Evolutionary conservation across 2,797 vertebrate genomes (phyloP).

Genomic region (Poeciliopsis presidionis): DNA sequence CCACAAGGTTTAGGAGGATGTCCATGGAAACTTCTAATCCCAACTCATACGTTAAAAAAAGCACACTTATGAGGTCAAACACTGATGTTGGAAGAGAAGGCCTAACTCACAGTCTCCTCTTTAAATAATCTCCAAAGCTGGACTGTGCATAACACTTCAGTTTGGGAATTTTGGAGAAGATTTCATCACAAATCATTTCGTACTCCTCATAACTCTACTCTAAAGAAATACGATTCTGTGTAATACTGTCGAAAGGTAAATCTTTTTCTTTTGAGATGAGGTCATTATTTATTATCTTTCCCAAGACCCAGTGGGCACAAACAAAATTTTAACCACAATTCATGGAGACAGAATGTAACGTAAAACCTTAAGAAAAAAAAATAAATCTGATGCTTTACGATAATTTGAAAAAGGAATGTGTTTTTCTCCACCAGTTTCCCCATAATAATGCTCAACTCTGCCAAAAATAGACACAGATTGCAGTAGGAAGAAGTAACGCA

Average conservation of each 20-base stretch:
- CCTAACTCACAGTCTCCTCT: neutral
- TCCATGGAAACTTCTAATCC: neutral
- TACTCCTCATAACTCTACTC: neutral
- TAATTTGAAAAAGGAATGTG: neutral
- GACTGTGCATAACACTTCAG: neutral
- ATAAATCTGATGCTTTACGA: neutral
- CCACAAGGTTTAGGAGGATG: neutral
- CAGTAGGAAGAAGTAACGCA: neutral
- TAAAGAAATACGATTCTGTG: neutral
- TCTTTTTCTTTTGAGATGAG: neutral
- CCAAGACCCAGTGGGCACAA: neutral
- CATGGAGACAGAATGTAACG: neutral
- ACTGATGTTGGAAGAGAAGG: neutral
- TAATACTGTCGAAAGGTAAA: neutral
- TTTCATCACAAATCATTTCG: neutral
- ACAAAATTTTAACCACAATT: neutral
- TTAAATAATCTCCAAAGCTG: neutral
- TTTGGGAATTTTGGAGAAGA: neutral
- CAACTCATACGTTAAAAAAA: neutral
- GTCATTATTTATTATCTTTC: neutral
- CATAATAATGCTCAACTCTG: neutral
- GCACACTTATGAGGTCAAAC: neutral
- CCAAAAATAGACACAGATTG: neutral
- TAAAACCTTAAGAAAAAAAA: neutral
- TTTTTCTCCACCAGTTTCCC: neutral